A percentile compares a stretch with the other conserved stretches of the same genome.
Conservation (phyloP, 2,888 invertebrate genomes). For the Drosophila pegasa region DNA sequence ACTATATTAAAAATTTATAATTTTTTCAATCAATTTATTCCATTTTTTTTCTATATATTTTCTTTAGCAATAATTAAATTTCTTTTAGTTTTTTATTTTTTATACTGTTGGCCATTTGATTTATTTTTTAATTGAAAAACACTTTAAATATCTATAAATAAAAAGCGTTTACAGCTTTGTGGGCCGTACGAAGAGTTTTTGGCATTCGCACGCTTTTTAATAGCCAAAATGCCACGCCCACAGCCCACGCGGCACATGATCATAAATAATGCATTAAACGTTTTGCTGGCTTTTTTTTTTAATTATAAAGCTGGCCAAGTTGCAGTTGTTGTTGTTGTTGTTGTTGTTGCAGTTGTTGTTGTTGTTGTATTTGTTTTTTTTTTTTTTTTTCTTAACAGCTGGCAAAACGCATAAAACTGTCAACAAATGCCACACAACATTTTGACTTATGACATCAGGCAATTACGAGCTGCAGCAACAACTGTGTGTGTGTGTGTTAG, state of each 20-base stretch:
- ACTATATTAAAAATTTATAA: too few relatives aligned
- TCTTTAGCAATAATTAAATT: neutral
- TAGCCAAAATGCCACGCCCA: conserved; percentile 11
- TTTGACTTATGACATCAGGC: conserved; percentile 79
- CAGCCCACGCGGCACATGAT: neutral
- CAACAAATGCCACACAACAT: conserved; percentile 60
- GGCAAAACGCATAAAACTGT: conserved; percentile 45
- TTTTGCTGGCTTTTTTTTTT: conserved; percentile 24
- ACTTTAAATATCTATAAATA: neutral
- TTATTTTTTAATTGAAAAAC: neutral
- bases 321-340: conserved; percentile 19
- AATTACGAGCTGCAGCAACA: conserved; percentile 44
- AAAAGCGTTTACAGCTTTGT: neutral
- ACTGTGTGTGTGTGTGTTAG: neutral
- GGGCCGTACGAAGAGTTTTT: conserved; percentile 1
- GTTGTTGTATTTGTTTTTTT: conserved; percentile 15
- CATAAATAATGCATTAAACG: conserved; percentile 21
- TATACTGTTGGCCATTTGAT: neutral
- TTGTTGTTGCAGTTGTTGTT: neutral
- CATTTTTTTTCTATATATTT: neutral
- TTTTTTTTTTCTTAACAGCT: conserved; percentile 13
- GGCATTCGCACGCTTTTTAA: conserved; percentile 9
- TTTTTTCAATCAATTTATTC: neutral
- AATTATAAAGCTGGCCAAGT: conserved; percentile 24
- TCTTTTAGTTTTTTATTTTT: neutral